These are phyloP conservation scores for Zeus faber DNA, from an alignment of 2,113 vertebrate species.

Conservation along the genomic window DNA sequence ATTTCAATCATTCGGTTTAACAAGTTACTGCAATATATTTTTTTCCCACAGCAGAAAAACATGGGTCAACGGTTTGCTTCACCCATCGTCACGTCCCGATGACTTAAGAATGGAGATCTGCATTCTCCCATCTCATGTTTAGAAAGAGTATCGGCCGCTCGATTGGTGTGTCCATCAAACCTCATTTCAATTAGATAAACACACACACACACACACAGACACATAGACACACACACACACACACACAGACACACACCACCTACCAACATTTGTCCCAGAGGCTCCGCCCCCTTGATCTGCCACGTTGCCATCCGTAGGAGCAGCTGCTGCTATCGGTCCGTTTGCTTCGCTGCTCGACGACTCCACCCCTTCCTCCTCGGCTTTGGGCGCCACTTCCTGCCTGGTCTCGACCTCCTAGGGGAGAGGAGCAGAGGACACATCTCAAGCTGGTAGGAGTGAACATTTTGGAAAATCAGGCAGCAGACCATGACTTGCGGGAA, in stretches of 20 bases:
- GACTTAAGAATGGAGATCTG: too few species aligned
- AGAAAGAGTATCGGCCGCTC: too few species aligned
- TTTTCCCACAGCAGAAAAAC: too few species aligned
- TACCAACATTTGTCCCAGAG: constrained; percentile 55
- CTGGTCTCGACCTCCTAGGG: constrained; percentile 50
- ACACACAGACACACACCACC: not conserved
- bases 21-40: too few species aligned
- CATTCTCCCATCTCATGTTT: too few species aligned
- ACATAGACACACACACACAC: not conserved
- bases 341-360: constrained; percentile 70
- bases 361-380: constrained; percentile 61
- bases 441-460: too few species aligned
- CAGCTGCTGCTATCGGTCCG: constrained; percentile 38
- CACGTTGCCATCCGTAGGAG: not conserved
- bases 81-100: too few species aligned
- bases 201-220: not conserved
- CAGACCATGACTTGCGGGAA: too few species aligned
- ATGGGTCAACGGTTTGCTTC: too few species aligned
- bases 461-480: too few species aligned
- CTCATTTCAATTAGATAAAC: not conserved
- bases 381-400: constrained; percentile 55
- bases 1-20: too few species aligned
- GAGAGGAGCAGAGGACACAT: not conserved
- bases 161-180: too few species aligned
- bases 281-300: constrained; percentile 46